Percentiles rank a stretch among this genome's conserved stretches.
These are phyloP conservation scores for Oceanodroma tethys DNA, from an alignment of 2,113 vertebrate species.

Conservation along the genomic window DNA sequence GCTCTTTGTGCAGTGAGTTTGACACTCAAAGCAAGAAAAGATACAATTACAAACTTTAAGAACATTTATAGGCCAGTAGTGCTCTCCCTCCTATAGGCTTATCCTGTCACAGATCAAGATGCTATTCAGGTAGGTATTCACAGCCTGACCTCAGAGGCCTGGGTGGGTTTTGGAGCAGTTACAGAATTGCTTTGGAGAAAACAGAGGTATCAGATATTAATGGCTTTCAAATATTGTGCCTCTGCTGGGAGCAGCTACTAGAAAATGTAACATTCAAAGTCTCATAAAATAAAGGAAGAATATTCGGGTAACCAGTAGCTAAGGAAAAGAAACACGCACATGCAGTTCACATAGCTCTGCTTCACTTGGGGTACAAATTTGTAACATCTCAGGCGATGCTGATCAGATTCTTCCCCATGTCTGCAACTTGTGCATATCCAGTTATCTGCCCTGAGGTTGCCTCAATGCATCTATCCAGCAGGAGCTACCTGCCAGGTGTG, in stretches of 20 bases:
- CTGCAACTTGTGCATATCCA: neutral
- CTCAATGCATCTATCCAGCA: neutral
- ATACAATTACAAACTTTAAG: neutral
- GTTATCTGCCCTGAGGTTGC: neutral
- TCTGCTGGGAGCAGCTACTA: neutral
- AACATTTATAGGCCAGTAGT: neutral
- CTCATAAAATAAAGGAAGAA: neutral
- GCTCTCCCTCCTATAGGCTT: neutral
- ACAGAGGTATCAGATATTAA: neutral
- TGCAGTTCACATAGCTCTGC: neutral
- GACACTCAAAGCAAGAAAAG: neutral
- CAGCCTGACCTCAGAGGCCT: neutral
- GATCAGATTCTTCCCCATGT: neutral
- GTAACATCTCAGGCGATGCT: neutral
- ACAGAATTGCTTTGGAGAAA: neutral
- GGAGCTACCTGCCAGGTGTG: neutral
- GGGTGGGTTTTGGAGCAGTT: neutral
- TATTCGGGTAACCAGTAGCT: neutral
- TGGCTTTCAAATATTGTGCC: neutral
- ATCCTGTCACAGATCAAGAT: neutral
- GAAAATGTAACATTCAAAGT: neutral
- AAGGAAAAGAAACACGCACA: neutral
- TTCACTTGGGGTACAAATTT: neutral
- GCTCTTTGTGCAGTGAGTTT: neutral
- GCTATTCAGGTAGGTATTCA: neutral